Evolutionary conservation across 2,113 vertebrate species (phyloP), one percentile per base, ranked within the genome.

Genomic region (Chaenocephalus aceratus): DNA sequence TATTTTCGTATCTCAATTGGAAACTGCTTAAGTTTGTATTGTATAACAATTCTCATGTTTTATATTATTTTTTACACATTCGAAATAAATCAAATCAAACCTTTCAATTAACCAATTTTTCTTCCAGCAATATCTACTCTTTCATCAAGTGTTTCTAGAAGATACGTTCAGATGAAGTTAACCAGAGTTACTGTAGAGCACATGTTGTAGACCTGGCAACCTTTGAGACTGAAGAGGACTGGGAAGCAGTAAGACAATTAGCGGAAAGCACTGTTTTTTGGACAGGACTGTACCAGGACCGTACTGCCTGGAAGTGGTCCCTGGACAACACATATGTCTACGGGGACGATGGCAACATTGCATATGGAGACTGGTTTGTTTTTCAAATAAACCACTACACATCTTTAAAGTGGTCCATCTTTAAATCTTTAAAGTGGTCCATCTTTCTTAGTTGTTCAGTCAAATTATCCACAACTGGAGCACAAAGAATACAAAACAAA

Each of bases 381-480:
- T 36, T 60, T 12, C 4, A 0, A 5, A 6, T 2, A 0, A 2
- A n/a, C 4, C 2, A 12, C 16, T 9, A n/a, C n/a, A n/a, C n/a
- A n/a, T n/a, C 26, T 30, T 30, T 30, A 30, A 30, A 30, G 26
- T 30, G 3, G 26, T 30, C 26, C 26, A 3, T 30, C 26, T 30
- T 30, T 30, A n/a, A n/a, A n/a, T n/a, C 26, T 30, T 30, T 30
- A 30, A 30, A 30, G 26, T 30, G 3, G 26, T 30, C 26, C 26
- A 3, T 30, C 26, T 30, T 30, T 30, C 26, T 30, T 30, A 3
- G 26, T 30, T 30, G 3, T 30, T 30, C 26, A 30, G 26, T 30
- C 3, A 30, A 3, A 30, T 3, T 30, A 30, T 30, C 26, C 26
- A 30, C 26, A 30, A 30, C 26, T 30, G 26, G 26, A 30, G 26